Evolutionary conservation across 1,140 invertebrate genomes (phyloP), one percentile per base, ranked within the genome.

Genomic region (Diorhabda sublineata): DNA sequence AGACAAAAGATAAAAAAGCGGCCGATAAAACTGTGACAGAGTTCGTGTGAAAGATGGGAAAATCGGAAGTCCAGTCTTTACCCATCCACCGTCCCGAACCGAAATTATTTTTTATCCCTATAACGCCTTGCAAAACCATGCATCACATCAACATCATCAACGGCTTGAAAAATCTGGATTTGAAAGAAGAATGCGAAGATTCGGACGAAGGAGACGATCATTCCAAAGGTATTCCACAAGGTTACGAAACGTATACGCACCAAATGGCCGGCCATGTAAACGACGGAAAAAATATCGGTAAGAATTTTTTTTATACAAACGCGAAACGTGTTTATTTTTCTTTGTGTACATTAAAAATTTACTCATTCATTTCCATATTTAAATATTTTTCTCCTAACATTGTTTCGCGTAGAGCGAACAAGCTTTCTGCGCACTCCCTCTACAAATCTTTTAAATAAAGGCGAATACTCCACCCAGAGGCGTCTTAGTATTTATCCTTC

Each of bases 251-350:
- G 45, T 72, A 89, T 47, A 83, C 84, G 61, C 85, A 85, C 69
- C 91, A 92, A 82, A 90, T 92, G 2, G 90, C 89, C 41, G 91
- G 91, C 2, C 91, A 93, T 78, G 82, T 81, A 57, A 71, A 73
- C 58, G 65, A 74, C 52, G 76, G 74, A 2, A 73, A 77, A 68
- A 68, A 66, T 62, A 61, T 74, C 7, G 89, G 90, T 69, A 47
- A 61, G 62, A 66, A 3, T 45, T 26, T 45, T 26, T 26, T 26
- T 26, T 26, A 26, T 26, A 26, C 26, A 64, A 4, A 44, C 44
- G 61, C 42, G 26, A 58, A 26, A 26, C 26, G 26, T 26, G 26
- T 26, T 58, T 58, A 42, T 52, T 42, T 41, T 56, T 6, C 42
- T 41, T 26, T 42, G 5, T 26, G 45, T 41, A 56, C 26, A 26